Evolutionary conservation across 2,113 vertebrate genomes (phyloP).

Genomic region (Oncorhynchus mykiss): DNA sequence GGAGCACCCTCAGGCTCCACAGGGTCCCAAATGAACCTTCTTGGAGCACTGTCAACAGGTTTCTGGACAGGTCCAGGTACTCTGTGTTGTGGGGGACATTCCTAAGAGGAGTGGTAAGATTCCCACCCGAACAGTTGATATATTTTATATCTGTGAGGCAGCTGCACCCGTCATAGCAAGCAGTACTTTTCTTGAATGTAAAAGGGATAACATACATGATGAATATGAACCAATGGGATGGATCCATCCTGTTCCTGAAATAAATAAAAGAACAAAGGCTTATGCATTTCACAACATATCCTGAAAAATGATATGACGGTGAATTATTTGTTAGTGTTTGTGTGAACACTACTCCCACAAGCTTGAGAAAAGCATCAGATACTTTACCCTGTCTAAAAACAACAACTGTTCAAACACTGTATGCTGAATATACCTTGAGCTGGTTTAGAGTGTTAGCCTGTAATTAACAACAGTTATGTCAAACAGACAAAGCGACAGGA

Average conservation of each 20-base stretch:
- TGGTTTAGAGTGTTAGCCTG: no score
- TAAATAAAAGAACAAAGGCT: not conserved
- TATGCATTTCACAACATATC: no score
- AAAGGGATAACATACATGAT: not conserved
- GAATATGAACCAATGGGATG: constrained; percentile 18
- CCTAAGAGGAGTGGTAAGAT: constrained; percentile 22
- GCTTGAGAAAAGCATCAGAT: no score
- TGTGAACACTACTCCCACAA: no score
- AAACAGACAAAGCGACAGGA: no score
- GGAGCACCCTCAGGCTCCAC: constrained; percentile 54
- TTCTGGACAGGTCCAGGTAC: constrained; percentile 57
- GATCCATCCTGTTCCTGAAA: constrained; percentile 13
- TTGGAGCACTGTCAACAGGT: constrained; percentile 45
- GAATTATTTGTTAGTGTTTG: no score
- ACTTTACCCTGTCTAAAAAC: no score
- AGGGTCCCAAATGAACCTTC: constrained; percentile 40
- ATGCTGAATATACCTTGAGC: no score
- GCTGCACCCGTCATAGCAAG: constrained; percentile 53
- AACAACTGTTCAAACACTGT: no score
- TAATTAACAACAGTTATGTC: no score
- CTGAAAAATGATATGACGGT: no score
- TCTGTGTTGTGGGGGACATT: constrained; percentile 45
- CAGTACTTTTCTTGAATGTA: constrained; percentile 19
- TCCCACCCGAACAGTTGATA: constrained; percentile 54
- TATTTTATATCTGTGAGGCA: constrained; percentile 51